Evolutionary conservation across 1,140 invertebrate species (phyloP), one percentile per base, ranked within the genome.

Genomic region (Zaprionus vittiger): DNA sequence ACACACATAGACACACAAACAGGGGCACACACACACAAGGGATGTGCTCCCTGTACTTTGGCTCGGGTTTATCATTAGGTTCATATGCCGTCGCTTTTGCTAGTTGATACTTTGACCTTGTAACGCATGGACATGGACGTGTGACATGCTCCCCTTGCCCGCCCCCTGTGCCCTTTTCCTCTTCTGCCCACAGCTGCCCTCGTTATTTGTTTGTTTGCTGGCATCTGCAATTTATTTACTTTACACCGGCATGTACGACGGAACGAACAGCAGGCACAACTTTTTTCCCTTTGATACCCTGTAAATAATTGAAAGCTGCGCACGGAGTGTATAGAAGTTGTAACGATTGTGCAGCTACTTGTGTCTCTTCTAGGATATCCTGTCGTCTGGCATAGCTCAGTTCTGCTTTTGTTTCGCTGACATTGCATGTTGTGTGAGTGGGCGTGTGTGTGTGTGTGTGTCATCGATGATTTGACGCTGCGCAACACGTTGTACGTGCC

Each of bases 51-150:
- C 72, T 57, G 80, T 44, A 64, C 57, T 49, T 31, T 61, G 56
- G 78, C 63, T 77, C 66, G 68, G 68, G 61, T 71, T 73, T 80
- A 81, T 81, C 82, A 81, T 85, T 86, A 75, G 81, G 81, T 83
- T 83, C 81, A 83, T 80, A 83, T 83, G 81, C 77, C 81, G 70
- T 66, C 69, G 82, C 78, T 73, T 85, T 85, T 73, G 79, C 75
- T 66, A 79, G 67, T 79, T 86, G 76, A 77, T 79, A 86, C 83
- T 77, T 82, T 86, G 83, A 82, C 83, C 83, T 86, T 86, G 83
- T 72, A 77, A 69, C 81, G 66, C 76, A 72, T 79, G 74, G 77
- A 52, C 47, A 20, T 2, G 20, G 20, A 20, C 20, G 20, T 12
- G 47, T 52, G 47, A 22, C 17, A 20, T 56, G 47, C 47, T 17